Conservation (phyloP, 2,888 invertebrate genomes). For the Eupithecia tripunctaria region DNA sequence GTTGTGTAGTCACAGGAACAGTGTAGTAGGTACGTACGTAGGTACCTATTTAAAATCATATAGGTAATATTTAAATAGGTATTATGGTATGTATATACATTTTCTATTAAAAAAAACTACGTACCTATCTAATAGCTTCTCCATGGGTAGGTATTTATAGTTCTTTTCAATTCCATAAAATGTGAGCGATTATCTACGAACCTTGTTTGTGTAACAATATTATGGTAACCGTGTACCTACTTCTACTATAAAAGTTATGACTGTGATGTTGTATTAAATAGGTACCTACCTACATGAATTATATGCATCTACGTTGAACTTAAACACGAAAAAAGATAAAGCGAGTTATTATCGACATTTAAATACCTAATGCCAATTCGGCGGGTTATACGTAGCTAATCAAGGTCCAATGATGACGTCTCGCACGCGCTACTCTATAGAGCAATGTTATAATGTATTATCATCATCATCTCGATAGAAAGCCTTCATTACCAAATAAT, state of each 20-base stretch:
- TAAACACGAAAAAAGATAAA: background rate
- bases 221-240: background rate
- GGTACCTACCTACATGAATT: background rate
- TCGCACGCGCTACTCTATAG: too few species aligned
- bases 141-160: too few species aligned
- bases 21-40: background rate
- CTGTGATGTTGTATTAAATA: too few species aligned
- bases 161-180: background rate
- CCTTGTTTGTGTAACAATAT: background rate
- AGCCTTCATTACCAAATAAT: too few species aligned
- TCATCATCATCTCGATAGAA: constrained; percentile 1
- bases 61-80: background rate
- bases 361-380: background rate
- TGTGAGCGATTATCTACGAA: background rate
- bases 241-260: too few species aligned
- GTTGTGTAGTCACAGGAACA: background rate
- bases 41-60: background rate
- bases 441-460: background rate
- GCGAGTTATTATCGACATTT: too few species aligned
- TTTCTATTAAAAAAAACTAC: too few species aligned
- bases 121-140: too few species aligned
- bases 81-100: too few species aligned
- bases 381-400: background rate
- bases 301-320: background rate
- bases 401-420: background rate